Evolutionary conservation across 2,888 invertebrate species (phyloP).

Genomic region (Drosophila infuscata): DNA sequence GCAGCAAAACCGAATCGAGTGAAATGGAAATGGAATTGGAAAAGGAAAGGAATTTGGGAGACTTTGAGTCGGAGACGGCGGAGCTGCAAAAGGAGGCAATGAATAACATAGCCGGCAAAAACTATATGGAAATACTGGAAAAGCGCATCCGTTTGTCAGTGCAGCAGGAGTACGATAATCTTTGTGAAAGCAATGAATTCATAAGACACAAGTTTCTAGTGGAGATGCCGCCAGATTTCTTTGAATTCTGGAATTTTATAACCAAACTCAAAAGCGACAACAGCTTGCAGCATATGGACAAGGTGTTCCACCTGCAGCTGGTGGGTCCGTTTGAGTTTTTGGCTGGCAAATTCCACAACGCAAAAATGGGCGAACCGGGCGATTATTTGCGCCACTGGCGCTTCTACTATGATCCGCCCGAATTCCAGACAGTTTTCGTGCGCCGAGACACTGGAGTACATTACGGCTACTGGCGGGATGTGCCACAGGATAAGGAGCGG

Average conservation of each 20-base stretch:
- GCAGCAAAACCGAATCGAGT: conserved; percentile 13
- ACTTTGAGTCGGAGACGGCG: conserved; percentile 63
- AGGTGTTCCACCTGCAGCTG: conserved; percentile 88
- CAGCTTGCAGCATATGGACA: conserved; percentile 87
- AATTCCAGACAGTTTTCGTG: conserved; percentile 93
- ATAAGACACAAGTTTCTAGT: conserved; percentile 92
- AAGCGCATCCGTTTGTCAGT: conserved; percentile 79
- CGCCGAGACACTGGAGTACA: conserved; percentile 91
- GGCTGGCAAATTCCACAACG: conserved; percentile 87
- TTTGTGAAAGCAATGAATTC: conserved; percentile 86
- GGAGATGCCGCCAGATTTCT: conserved; percentile 96
- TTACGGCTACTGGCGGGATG: conserved; percentile 96
- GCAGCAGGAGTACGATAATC: conserved; percentile 84
- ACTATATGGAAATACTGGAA: conserved; percentile 79
- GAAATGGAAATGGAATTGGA: conserved; percentile 31
- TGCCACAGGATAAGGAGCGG: conserved; percentile 89
- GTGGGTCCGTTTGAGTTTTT: conserved; percentile 96
- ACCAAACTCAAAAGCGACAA: conserved; percentile 86
- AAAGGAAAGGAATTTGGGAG: conserved; percentile 31
- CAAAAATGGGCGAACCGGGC: conserved; percentile 86
- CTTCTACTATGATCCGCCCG: conserved; percentile 97
- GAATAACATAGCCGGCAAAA: conserved; percentile 76
- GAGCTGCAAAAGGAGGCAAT: conserved; percentile 73
- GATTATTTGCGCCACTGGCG: conserved; percentile 94
- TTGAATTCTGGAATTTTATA: conserved; percentile 92